Percentiles rank a stretch among this genome's conserved stretches.
Evolutionary conservation across 2,113 vertebrate genomes (phyloP).

Genomic region (Danionella cerebrum): DNA sequence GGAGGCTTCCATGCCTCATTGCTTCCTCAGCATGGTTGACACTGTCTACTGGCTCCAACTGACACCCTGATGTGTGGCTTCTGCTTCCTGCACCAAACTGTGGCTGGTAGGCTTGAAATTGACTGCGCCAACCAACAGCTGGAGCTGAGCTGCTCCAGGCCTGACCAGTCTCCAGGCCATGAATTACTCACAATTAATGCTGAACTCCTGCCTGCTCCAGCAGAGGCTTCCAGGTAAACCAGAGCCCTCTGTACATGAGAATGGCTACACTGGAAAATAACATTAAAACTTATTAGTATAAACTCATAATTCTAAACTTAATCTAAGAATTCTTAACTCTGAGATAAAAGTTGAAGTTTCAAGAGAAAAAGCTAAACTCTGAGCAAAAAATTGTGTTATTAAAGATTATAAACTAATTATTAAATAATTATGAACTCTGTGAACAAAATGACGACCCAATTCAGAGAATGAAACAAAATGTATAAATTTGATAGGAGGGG

Average conservation of each 20-base stretch:
- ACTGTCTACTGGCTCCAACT: constrained; percentile 35
- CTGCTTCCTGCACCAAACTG: constrained; percentile 54
- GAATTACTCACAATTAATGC: constrained; percentile 71
- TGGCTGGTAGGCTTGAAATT: constrained; percentile 60
- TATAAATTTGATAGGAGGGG: too few relatives aligned
- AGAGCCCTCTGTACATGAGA: constrained; percentile 46
- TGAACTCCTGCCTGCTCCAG: constrained; percentile 67
- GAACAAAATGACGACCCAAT: too few relatives aligned
- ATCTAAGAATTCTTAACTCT: too few relatives aligned
- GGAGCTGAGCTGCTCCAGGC: constrained; percentile 60
- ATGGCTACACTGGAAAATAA: too few relatives aligned
- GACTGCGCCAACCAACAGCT: constrained; percentile 63
- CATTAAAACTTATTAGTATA: too few relatives aligned
- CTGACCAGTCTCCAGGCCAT: constrained; percentile 64
- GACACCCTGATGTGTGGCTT: constrained; percentile 44
- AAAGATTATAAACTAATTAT: too few relatives aligned
- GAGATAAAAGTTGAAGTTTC: too few relatives aligned
- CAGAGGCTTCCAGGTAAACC: constrained; percentile 49
- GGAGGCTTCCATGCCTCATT: constrained; percentile 34
- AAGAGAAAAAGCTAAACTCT: too few relatives aligned
- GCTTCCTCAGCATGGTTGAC: constrained; percentile 30
- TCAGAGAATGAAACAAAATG: too few relatives aligned
- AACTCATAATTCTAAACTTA: too few relatives aligned
- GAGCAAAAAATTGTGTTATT: too few relatives aligned
- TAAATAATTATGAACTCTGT: too few relatives aligned